A percentile compares a stretch with the other conserved stretches of the same genome.
phyloP scores from a whole-genome alignment of 2,888 invertebrate species.

The Eupithecia pulchellata region DNA sequence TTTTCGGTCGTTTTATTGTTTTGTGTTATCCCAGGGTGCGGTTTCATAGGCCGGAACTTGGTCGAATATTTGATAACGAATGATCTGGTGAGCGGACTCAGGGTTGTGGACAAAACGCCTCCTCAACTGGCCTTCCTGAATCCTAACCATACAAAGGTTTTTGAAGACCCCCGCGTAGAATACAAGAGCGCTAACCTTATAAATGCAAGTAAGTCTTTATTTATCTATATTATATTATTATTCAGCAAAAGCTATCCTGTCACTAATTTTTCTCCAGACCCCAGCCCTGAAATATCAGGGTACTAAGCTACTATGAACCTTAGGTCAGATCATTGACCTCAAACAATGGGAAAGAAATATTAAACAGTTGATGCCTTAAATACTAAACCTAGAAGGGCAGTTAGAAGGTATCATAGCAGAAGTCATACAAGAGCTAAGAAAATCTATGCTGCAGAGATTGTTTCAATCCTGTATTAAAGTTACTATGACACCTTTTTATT shows the following conservation, averaged over 20 bases:
- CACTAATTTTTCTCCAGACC: background rate
- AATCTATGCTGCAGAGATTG: background rate
- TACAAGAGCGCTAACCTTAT: constrained; percentile 97
- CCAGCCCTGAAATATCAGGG: no score
- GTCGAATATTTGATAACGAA: constrained; percentile 92
- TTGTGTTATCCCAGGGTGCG: constrained; percentile 89
- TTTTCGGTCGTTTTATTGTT: constrained; percentile 47
- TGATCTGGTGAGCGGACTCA: constrained; percentile 89
- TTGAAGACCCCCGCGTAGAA: constrained; percentile 91
- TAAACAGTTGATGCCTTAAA: background rate
- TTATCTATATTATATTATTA: background rate
- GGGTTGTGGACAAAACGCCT: constrained; percentile 96
- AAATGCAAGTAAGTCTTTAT: constrained; percentile 88
- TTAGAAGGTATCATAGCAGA: background rate
- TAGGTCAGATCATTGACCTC: constrained; percentile 1
- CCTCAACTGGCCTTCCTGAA: constrained; percentile 97
- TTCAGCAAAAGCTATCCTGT: background rate
- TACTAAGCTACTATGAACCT: background rate
- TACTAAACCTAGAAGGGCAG: background rate
- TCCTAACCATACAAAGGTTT: constrained; percentile 88
- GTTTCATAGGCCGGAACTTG: constrained; percentile 96
- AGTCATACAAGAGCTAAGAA: background rate
- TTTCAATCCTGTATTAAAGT: background rate
- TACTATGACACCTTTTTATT: background rate
- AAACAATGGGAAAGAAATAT: background rate